These are phyloP conservation scores for Pachyrhynchus sulphureomaculatus DNA, from an alignment of 1,140 invertebrate species.

Conservation along the genomic window DNA sequence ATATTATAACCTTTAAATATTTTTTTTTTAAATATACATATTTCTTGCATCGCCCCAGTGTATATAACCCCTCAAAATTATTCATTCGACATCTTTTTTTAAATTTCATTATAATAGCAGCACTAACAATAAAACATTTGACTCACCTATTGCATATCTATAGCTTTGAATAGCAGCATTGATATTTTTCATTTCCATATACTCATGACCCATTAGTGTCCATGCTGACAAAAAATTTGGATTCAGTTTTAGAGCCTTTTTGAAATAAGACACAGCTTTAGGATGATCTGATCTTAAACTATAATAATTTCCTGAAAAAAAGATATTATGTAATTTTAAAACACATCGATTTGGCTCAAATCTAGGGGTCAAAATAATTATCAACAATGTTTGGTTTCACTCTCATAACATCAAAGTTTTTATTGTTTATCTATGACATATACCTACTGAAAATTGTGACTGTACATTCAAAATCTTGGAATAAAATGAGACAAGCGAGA, in stretches of 20 bases:
- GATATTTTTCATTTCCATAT: constrained; percentile 98
- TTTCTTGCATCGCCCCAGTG: too few relatives aligned
- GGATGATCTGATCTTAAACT: constrained; percentile 94
- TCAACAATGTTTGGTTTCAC: too few relatives aligned
- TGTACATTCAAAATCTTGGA: too few relatives aligned
- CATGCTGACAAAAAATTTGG: constrained; percentile 93
- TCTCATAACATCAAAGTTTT: too few relatives aligned
- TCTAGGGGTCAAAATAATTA: too few relatives aligned
- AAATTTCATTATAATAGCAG: not conserved
- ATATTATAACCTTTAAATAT: too few relatives aligned
- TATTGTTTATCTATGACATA: constrained; percentile 10
- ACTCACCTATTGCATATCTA: constrained; percentile 88
- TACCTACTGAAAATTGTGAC: too few relatives aligned
- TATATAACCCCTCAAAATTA: not conserved
- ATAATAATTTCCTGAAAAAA: constrained; percentile 90
- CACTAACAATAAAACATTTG: not conserved
- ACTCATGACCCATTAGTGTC: constrained; percentile 99
- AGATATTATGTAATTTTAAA: too few relatives aligned
- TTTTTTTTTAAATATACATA: too few relatives aligned
- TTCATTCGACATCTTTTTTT: not conserved
- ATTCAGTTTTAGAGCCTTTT: constrained; percentile 91
- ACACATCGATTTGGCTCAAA: too few relatives aligned
- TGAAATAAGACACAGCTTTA: constrained; percentile 95
- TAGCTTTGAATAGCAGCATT: constrained; percentile 97
- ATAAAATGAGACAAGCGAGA: too few relatives aligned